Conservation (phyloP, 1,140 invertebrate species). For the Calosoma granatense region DNA sequence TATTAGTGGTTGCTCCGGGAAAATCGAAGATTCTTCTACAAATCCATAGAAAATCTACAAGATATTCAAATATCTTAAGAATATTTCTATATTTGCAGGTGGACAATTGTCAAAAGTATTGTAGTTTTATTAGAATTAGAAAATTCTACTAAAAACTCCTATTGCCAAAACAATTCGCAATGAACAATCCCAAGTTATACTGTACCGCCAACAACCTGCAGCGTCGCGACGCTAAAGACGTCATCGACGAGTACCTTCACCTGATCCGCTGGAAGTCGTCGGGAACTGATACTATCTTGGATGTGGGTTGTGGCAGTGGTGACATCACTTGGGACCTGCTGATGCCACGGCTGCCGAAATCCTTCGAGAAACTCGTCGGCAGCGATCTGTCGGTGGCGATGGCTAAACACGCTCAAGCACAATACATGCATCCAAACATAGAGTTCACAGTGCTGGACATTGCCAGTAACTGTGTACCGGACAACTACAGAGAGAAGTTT, state of each 20-base stretch:
- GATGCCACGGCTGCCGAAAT: conserved; percentile 47
- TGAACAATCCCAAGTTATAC: conserved; percentile 56
- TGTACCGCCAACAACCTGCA: conserved; percentile 52
- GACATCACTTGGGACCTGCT: conserved; percentile 59
- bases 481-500: conserved; percentile 42
- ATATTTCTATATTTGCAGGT: not conserved
- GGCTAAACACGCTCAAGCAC: conserved; percentile 52
- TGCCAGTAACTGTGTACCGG: conserved; percentile 38
- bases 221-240: conserved; percentile 50
- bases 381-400: conserved; percentile 61
- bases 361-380: conserved; percentile 41
- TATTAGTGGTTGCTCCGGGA: not conserved
- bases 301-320: conserved; percentile 72
- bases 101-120: not conserved
- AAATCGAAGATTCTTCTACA: not conserved
- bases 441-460: conserved; percentile 59
- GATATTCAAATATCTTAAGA: too few species aligned
- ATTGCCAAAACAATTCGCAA: conserved; percentile 28
- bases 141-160: not conserved
- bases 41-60: too few species aligned
- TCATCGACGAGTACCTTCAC: conserved; percentile 52
- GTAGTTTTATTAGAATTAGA: not conserved
- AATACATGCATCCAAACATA: conserved; percentile 38
- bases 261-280: conserved; percentile 46
- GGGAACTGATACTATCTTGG: conserved; percentile 48